A percentile compares a stretch with the other conserved stretches of the same genome.
These are phyloP conservation scores for Stichopus chloronotus DNA, from an alignment of 35 echinoderm and acorn worm species.

Conservation along the genomic window DNA sequence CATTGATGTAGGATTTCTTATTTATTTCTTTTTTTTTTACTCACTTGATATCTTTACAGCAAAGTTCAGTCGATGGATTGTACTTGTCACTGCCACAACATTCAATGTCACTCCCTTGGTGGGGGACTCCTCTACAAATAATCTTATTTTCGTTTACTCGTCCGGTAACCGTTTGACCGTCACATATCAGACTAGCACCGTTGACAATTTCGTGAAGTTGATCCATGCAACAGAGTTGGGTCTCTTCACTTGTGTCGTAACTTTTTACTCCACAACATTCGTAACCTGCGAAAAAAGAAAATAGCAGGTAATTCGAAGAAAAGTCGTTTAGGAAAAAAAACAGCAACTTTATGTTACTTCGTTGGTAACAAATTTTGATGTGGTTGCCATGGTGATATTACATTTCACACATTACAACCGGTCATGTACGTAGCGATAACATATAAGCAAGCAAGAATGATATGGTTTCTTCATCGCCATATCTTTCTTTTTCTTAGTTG, in stretches of 20 bases:
- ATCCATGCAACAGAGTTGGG: background rate
- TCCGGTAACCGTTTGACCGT: conserved; percentile 6
- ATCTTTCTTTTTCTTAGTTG: too few species aligned
- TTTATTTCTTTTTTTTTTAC: background rate
- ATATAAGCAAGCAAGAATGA: background rate
- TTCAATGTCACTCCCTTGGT: background rate
- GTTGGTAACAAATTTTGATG: background rate
- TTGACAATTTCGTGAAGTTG: background rate
- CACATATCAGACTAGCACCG: background rate
- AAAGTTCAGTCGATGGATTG: background rate
- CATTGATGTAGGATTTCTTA: background rate
- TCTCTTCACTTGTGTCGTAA: background rate
- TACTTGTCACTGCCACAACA: background rate
- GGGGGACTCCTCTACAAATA: background rate
- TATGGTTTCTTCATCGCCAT: too few species aligned
- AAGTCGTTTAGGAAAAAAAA: background rate
- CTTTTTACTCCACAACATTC: background rate
- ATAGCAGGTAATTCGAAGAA: background rate
- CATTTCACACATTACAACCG: background rate
- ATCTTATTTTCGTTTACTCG: background rate
- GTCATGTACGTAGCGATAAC: background rate
- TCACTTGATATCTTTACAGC: conserved; percentile 9
- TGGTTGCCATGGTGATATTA: background rate
- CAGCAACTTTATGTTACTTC: background rate
- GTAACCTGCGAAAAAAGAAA: conserved; percentile 8